These are phyloP conservation scores for Eunapius fragilis DNA, from an alignment of 37 sponge, comb jelly and placozoan genomes.

Conservation along the genomic window DNA sequence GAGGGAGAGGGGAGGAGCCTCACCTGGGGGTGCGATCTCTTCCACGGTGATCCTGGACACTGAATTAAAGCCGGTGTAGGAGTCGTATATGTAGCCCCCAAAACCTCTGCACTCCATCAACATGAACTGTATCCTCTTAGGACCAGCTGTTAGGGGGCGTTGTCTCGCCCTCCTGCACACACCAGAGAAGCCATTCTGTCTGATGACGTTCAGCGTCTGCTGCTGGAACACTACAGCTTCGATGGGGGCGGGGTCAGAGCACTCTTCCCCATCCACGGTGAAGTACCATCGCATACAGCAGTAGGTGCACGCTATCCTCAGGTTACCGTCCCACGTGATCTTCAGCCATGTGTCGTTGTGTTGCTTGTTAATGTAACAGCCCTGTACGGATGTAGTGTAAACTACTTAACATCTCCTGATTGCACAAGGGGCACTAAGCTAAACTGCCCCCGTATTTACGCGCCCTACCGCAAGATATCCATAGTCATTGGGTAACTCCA, in stretches of 20 bases:
- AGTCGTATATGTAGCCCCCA: slow-evolving; percentile 66
- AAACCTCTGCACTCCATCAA: slow-evolving; percentile 52
- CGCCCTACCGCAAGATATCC: slow-evolving; percentile 68
- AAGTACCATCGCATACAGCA: slow-evolving; percentile 78
- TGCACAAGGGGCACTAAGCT: neutral
- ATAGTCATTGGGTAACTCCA: slow-evolving; percentile 48
- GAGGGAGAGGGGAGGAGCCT: too few relatives aligned
- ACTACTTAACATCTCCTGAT: too few relatives aligned
- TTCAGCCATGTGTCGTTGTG: slow-evolving; percentile 55
- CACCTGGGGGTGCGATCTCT: slow-evolving; percentile 39
- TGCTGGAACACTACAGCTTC: slow-evolving; percentile 31
- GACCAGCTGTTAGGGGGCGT: slow-evolving; percentile 7
- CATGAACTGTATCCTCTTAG: slow-evolving; percentile 39
- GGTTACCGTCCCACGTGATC: slow-evolving; percentile 72
- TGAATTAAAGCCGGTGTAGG: slow-evolving; percentile 76
- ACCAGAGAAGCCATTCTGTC: slow-evolving; percentile 23
- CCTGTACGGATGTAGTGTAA: neutral
- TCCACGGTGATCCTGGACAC: slow-evolving; percentile 62
- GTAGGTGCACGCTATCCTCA: slow-evolving; percentile 45
- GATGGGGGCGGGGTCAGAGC: slow-evolving; percentile 50
- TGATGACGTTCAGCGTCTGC: slow-evolving; percentile 15
- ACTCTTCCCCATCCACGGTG: slow-evolving; percentile 62
- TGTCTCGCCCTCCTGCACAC: slow-evolving; percentile 3
- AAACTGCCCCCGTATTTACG: neutral
- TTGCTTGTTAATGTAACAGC: slow-evolving; percentile 19